Conservation (phyloP, 2,797 vertebrate species). For the Melanotaenia pygmaea region DNA sequence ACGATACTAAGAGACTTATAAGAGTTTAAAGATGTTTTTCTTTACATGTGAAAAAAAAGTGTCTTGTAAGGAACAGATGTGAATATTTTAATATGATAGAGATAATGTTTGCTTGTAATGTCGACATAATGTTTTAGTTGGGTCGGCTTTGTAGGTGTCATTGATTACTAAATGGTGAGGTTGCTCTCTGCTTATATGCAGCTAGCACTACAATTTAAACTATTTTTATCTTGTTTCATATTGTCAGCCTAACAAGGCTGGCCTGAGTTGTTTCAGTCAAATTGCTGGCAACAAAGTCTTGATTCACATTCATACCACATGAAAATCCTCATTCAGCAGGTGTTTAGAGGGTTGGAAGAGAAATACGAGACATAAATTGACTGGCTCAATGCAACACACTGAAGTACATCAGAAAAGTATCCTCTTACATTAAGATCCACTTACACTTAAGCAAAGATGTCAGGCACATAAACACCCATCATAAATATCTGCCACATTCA, state of each 20-base stretch:
- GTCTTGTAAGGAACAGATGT: conserved; percentile 86
- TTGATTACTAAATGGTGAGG: conserved; percentile 75
- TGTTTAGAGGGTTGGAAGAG: conserved; percentile 43
- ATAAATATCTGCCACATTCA: conserved; percentile 71
- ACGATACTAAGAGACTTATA: conserved; percentile 81
- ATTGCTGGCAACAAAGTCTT: conserved; percentile 60
- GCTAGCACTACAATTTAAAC: conserved; percentile 73
- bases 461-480: conserved; percentile 77
- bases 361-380: conserved; percentile 34
- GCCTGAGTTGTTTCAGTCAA: conserved; percentile 69
- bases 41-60: conserved; percentile 81
- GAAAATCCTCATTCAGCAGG: conserved; percentile 54
- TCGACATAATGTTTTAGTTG: conserved; percentile 83
- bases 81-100: conserved; percentile 88
- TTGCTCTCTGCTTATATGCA: conserved; percentile 75
- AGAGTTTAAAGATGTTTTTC: conserved; percentile 77
- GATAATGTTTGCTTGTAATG: conserved; percentile 80
- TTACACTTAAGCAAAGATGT: conserved; percentile 81
- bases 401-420: conserved; percentile 53
- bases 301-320: conserved; percentile 62
- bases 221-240: conserved; percentile 82
- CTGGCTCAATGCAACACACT: conserved; percentile 49
- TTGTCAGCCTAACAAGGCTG: conserved; percentile 79
- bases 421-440: conserved; percentile 72
- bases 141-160: conserved; percentile 81